phyloP scores from a whole-genome alignment of 1,140 invertebrate species.

The Drosophila navojoa region DNA sequence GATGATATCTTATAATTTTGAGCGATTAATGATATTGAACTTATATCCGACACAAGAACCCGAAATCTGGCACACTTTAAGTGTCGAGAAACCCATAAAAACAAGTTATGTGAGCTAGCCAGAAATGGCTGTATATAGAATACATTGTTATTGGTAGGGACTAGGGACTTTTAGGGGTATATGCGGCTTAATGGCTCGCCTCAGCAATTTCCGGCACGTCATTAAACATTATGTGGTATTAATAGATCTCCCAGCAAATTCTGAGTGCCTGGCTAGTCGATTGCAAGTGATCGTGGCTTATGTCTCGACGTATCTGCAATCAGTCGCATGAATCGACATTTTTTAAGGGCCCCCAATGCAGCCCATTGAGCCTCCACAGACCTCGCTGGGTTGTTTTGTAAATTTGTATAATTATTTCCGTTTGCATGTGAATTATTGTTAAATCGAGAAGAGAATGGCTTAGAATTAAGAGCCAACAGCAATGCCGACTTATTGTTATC shows the following conservation, averaged over 20 bases:
- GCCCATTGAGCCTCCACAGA: background rate
- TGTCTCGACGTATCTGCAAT: background rate
- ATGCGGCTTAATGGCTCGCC: too few relatives aligned
- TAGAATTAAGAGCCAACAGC: slow-evolving; percentile 27
- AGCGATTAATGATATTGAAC: too few relatives aligned
- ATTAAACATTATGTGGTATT: background rate
- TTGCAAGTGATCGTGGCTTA: background rate
- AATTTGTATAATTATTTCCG: slow-evolving; percentile 72
- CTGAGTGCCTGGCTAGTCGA: background rate
- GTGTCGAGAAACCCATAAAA: too few relatives aligned
- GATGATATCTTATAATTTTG: too few relatives aligned
- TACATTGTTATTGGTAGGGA: too few relatives aligned
- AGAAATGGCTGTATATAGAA: too few relatives aligned
- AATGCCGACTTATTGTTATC: slow-evolving; percentile 16
- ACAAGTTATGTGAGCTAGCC: too few relatives aligned
- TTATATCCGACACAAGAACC: too few relatives aligned
- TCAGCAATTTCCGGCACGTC: too few relatives aligned
- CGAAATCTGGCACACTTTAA: too few relatives aligned
- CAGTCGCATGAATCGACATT: slow-evolving; percentile 7
- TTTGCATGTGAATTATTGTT: slow-evolving; percentile 54
- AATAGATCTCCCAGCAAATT: background rate
- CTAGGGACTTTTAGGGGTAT: too few relatives aligned
- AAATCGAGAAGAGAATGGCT: slow-evolving; percentile 22
- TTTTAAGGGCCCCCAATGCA: background rate
- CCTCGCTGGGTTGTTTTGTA: slow-evolving; percentile 26